Conservation (phyloP, 1,140 invertebrate species). For the Eupristina koningsbergeri region DNA sequence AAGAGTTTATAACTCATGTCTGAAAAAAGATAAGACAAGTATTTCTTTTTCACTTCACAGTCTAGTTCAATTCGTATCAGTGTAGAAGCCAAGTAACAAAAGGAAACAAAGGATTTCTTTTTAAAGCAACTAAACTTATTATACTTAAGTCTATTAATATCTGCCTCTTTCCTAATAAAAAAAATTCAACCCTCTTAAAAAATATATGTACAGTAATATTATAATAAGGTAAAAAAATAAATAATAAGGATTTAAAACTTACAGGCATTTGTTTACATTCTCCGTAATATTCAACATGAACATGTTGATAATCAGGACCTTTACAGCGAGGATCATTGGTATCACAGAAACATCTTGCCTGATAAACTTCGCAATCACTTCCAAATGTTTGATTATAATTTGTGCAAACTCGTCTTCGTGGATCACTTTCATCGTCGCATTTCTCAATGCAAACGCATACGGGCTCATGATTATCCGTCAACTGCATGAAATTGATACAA, state of each 20-base stretch:
- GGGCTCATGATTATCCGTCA: constrained; percentile 80
- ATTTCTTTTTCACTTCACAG: too few relatives aligned
- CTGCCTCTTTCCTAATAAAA: too few relatives aligned
- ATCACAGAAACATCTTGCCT: constrained; percentile 90
- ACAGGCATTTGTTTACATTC: constrained; percentile 85
- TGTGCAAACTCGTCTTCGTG: constrained; percentile 89
- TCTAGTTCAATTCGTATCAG: too few relatives aligned
- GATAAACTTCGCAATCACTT: constrained; percentile 93
- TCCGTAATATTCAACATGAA: constrained; percentile 95
- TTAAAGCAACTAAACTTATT: too few relatives aligned
- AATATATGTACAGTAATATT: neutral
- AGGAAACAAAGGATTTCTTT: too few relatives aligned
- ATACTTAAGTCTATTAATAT: too few relatives aligned
- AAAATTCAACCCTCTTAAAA: too few relatives aligned
- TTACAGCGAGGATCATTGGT: constrained; percentile 82
- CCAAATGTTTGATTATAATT: constrained; percentile 95
- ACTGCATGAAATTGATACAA: constrained; percentile 46
- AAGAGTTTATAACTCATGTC: too few relatives aligned
- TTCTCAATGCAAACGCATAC: constrained; percentile 88
- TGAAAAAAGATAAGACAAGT: too few relatives aligned
- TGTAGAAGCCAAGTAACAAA: too few relatives aligned
- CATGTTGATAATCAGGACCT: constrained; percentile 84
- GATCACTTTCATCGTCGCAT: constrained; percentile 86
- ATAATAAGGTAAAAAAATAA: neutral
- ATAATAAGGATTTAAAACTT: constrained; percentile 57